Evolutionary conservation across 1,140 invertebrate genomes (phyloP).

Genomic region (Pomphorhynchus laevis): DNA sequence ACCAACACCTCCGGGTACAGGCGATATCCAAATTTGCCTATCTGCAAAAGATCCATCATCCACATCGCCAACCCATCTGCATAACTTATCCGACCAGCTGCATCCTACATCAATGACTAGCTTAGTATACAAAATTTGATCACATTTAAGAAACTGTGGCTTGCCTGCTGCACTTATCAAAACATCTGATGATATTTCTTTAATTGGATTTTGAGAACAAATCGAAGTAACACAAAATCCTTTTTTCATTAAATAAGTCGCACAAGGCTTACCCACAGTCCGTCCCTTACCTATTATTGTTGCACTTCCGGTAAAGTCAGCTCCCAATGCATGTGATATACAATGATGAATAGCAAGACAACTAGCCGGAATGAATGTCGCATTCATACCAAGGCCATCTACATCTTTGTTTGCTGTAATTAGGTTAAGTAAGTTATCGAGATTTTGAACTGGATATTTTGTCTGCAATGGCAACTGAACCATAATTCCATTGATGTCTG

Average conservation of each 20-base stretch:
- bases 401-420: conserved; percentile 58
- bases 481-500: conserved; percentile 58
- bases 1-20: conserved; percentile 82
- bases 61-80: conserved; percentile 83
- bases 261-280: conserved; percentile 59
- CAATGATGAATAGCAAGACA: too few relatives aligned
- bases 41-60: conserved; percentile 34
- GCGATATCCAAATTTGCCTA: conserved; percentile 55
- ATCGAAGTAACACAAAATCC: conserved; percentile 5
- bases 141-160: not conserved
- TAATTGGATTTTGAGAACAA: not conserved
- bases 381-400: conserved; percentile 68
- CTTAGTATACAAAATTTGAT: too few relatives aligned
- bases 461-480: conserved; percentile 60
- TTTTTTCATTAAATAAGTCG: conserved; percentile 43
- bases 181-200: not conserved
- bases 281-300: conserved; percentile 47
- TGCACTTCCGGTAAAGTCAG: conserved; percentile 32
- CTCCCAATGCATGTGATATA: too few relatives aligned
- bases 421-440: conserved; percentile 44
- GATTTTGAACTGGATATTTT: conserved; percentile 40
- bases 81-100: too few relatives aligned
- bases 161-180: not conserved
- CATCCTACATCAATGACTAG: too few relatives aligned
- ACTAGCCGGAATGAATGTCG: too few relatives aligned